Evolutionary conservation across 2,113 vertebrate species (phyloP), one percentile per base, ranked within the genome.

Genomic region (Pica pica): DNA sequence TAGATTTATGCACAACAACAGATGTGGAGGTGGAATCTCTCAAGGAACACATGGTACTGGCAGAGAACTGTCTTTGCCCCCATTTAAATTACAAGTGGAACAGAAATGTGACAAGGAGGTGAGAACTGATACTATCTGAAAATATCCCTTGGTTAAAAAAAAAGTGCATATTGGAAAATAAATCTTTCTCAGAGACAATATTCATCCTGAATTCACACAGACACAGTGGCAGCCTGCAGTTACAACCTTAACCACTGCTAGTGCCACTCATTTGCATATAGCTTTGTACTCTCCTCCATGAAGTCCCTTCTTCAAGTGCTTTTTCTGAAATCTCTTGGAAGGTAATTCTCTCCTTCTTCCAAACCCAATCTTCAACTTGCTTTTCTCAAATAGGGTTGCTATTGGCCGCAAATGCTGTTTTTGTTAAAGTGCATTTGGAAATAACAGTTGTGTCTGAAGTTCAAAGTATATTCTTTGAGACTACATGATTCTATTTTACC

Each of bases 1-100:
- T 89, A 92, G 89, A 93, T 96, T 97, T 94, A 95, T 97, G 92
- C 61, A 93, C 65, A 80, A 41, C 78, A 97, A 87, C 95, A 97
- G 96, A 98, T 97, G 95, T 93, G 93, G 87, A 96, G 64, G 60
- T 94, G 78, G 92, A 95, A 92, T 61, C 70, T 97, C 67, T 81
- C 46, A 84, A 97, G 81, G 94, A 96, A 79, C 87, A 63, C 52
- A 55, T 80, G 89, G 76, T 55, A 39, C 50, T 84, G 50, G 59
- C 84, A 95, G 59, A 76, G 63, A 68, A 94, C 80, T 82, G 56
- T 96, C 97, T 92, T 16, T 73, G 68, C 28, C 89, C 74, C 61
- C 68, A 80, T 90, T 95, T 96, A 95, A 95, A 77, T 93, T 92
- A 77, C 68, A 92, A 94, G 50, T 67, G 64, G 94, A 83, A 90